Evolutionary conservation across 2,113 vertebrate species (phyloP).

Genomic region (Stomatorhinus ivindoensis): DNA sequence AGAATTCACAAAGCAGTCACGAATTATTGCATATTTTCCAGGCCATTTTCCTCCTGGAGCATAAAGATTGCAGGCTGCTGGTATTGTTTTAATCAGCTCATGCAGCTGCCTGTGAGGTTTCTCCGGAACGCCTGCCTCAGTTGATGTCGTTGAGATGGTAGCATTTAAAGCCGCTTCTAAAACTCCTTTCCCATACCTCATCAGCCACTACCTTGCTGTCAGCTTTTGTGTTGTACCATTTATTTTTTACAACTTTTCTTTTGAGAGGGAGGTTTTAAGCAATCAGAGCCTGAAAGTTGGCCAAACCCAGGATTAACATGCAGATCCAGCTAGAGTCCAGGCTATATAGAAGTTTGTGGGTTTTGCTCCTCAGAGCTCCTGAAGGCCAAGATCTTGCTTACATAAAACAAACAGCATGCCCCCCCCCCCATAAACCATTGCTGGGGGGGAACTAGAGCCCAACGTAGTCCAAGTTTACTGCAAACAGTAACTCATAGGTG

Average conservation of each 20-base stretch:
- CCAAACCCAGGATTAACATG: neutral
- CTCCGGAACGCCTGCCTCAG: neutral
- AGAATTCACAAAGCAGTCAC: neutral
- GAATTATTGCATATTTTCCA: neutral
- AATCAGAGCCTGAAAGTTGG: neutral
- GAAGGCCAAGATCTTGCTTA: neutral
- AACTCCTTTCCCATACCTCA: neutral
- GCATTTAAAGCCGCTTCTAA: conserved; percentile 3
- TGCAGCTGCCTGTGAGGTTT: neutral
- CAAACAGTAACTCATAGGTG: neutral
- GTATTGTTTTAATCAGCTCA: neutral
- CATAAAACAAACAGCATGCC: conserved; percentile 1
- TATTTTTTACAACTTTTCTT: neutral
- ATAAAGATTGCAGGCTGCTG: neutral
- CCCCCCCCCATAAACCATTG: neutral
- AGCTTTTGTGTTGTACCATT: neutral
- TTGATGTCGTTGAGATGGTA: conserved; percentile 10
- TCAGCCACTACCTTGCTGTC: neutral
- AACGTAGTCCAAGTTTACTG: neutral
- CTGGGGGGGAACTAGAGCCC: neutral
- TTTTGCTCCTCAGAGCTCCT: neutral
- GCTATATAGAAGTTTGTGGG: neutral
- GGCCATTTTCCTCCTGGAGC: neutral
- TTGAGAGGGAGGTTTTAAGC: neutral
- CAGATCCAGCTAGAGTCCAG: neutral